These are phyloP conservation scores for Chrysolina haemoptera DNA, from an alignment of 2,888 invertebrate genomes.

Conservation along the genomic window DNA sequence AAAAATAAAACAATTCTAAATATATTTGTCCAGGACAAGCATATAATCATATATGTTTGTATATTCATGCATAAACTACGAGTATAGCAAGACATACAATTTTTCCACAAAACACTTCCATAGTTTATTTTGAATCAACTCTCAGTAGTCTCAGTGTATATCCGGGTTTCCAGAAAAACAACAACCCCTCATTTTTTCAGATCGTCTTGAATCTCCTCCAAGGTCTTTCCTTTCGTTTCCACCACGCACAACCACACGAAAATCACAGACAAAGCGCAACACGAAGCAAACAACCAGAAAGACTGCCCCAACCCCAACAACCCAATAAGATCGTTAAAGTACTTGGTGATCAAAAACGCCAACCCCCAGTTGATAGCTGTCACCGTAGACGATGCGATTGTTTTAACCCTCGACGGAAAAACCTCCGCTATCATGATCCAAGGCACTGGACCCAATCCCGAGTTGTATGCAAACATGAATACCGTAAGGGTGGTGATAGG, in stretches of 20 bases:
- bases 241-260: slow-evolving; percentile 53
- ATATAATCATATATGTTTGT: too few relatives aligned
- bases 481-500: slow-evolving; percentile 80
- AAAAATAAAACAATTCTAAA: too few relatives aligned
- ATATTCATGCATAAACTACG: too few relatives aligned
- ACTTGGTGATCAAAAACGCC: slow-evolving; percentile 54
- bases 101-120: too few relatives aligned
- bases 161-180: not conserved
- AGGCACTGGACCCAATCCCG: slow-evolving; percentile 81
- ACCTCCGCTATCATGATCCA: slow-evolving; percentile 89
- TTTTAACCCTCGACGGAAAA: slow-evolving; percentile 78
- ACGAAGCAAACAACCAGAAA: slow-evolving; percentile 55
- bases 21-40: too few relatives aligned
- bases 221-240: slow-evolving; percentile 40
- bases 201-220: slow-evolving; percentile 43
- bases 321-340: slow-evolving; percentile 50
- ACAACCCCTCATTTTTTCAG: slow-evolving; percentile 25
- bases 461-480: slow-evolving; percentile 81
- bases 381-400: slow-evolving; percentile 73
- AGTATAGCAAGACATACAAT: too few relatives aligned
- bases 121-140: too few relatives aligned
- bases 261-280: slow-evolving; percentile 46
- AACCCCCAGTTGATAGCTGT: slow-evolving; percentile 31
- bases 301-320: slow-evolving; percentile 51
- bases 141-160: too few relatives aligned